Evolutionary conservation across 2,113 vertebrate species (phyloP).

Genomic region (Myxocyprinus asiaticus): DNA sequence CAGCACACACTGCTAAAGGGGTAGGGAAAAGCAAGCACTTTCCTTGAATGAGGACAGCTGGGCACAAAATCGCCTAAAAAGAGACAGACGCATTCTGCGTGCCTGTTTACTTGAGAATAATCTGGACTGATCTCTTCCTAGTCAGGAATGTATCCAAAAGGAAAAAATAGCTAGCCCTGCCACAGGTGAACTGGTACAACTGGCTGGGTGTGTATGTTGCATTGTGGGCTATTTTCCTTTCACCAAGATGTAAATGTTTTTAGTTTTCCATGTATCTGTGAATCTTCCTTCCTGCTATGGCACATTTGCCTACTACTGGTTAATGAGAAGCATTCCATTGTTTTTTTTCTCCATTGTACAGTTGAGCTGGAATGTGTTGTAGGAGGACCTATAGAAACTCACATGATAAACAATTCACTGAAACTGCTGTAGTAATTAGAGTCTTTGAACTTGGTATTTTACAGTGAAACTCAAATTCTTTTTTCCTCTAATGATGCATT

Average conservation of each 20-base stretch:
- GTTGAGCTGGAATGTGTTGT: neutral
- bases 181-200: neutral
- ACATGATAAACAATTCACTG: neutral
- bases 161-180: neutral
- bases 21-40: conserved; percentile 40
- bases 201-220: neutral
- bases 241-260: neutral
- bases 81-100: conserved; percentile 21
- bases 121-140: conserved; percentile 4
- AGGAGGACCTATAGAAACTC: neutral
- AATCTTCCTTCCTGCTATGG: neutral
- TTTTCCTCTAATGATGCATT: neutral
- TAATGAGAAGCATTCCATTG: conserved; percentile 48
- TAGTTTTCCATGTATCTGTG: neutral
- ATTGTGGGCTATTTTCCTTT: neutral
- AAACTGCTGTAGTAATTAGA: neutral
- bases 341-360: conserved; percentile 33
- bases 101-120: conserved; percentile 44
- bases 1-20: conserved; percentile 32
- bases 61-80: conserved; percentile 27
- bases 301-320: neutral
- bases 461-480: neutral
- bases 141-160: conserved; percentile 26
- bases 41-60: conserved; percentile 37
- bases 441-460: neutral